A percentile compares a stretch with the other conserved stretches of the same genome.
These are phyloP conservation scores for Anguilla anguilla DNA, from an alignment of 2,797 vertebrate species.

Conservation along the genomic window DNA sequence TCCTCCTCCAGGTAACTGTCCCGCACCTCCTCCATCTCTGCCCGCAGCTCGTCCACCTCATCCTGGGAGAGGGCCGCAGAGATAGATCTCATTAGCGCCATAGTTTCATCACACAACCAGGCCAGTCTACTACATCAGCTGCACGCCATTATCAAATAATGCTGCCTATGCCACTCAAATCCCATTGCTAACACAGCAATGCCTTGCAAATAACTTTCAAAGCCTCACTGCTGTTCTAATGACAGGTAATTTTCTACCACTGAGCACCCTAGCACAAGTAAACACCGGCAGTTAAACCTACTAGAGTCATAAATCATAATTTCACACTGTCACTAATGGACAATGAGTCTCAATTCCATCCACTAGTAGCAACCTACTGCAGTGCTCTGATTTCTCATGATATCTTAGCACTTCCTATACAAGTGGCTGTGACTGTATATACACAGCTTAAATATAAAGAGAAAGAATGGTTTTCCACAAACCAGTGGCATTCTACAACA, in stretches of 20 bases:
- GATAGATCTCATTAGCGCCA: neutral
- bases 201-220: neutral
- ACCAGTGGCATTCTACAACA: neutral
- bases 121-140: neutral
- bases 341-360: neutral
- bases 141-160: neutral
- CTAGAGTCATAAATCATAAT: neutral
- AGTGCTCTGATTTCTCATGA: neutral
- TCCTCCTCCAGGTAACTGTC: slow-evolving; percentile 99
- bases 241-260: neutral
- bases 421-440: neutral
- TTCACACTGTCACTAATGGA: neutral
- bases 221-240: neutral
- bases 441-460: neutral
- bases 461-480: neutral
- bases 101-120: neutral
- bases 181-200: neutral
- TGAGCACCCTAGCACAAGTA: neutral
- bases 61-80: slow-evolving; percentile 73
- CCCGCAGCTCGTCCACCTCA: slow-evolving; percentile 94
- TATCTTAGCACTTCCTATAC: neutral
- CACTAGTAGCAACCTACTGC: neutral
- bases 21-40: slow-evolving; percentile 98
- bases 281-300: neutral
- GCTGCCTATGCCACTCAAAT: neutral